Conservation (phyloP, 2,797 vertebrate species). For the Gambelia wislizenii region DNA sequence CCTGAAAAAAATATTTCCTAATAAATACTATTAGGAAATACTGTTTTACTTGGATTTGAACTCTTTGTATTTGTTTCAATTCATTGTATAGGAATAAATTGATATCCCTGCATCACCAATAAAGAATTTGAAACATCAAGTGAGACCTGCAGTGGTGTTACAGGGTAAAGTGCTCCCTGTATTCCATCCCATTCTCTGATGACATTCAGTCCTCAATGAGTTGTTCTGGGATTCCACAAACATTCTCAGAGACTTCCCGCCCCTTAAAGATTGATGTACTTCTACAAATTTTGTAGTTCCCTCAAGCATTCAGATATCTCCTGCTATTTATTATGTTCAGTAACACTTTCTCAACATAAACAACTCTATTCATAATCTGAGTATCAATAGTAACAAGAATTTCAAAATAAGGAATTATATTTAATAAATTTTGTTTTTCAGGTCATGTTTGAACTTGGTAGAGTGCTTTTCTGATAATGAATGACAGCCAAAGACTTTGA, state of each 20-base stretch:
- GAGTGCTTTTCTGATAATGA: constrained; percentile 88
- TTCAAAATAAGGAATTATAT: neutral
- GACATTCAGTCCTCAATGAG: neutral
- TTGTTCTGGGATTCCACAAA: neutral
- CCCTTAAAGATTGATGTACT: neutral
- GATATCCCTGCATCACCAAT: neutral
- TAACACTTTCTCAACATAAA: neutral
- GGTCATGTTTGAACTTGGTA: constrained; percentile 96
- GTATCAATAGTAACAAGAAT: neutral
- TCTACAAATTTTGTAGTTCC: neutral
- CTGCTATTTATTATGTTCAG: neutral
- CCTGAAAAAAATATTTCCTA: too few relatives aligned
- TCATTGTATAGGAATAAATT: neutral
- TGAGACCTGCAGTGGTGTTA: neutral
- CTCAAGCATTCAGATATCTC: neutral
- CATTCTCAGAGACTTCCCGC: neutral
- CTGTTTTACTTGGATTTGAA: too few relatives aligned
- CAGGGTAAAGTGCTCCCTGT: neutral
- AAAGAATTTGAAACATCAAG: neutral
- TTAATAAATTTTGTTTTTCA: constrained; percentile 67
- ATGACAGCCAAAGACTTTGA: constrained; percentile 39
- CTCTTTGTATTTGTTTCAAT: too few relatives aligned
- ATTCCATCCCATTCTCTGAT: neutral
- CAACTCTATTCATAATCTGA: neutral
- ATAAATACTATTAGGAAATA: too few relatives aligned